A percentile compares a stretch with the other conserved stretches of the same genome.
Conservation (phyloP, 2,113 vertebrate genomes). For the Trichomycterus rosablanca region DNA sequence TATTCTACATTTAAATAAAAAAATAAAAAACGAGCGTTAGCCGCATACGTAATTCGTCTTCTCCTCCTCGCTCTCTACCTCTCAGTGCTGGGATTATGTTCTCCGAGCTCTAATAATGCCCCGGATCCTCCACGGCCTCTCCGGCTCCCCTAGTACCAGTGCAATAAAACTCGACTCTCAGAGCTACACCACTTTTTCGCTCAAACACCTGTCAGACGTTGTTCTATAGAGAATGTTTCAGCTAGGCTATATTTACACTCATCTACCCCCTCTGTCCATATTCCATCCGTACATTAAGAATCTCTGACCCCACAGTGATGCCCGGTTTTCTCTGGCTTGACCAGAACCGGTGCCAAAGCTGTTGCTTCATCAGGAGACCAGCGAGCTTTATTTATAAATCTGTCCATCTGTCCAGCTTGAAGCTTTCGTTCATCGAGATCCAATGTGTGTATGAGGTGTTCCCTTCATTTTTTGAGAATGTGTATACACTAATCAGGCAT, state of each 20-base stretch:
- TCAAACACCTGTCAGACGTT: constrained; percentile 48
- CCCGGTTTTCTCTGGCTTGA: too few relatives aligned
- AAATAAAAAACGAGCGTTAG: not conserved
- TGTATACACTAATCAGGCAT: too few relatives aligned
- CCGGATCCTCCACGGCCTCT: constrained; percentile 65
- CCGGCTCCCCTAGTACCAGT: constrained; percentile 63
- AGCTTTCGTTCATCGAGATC: too few relatives aligned
- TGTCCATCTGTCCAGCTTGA: too few relatives aligned
- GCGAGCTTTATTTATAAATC: too few relatives aligned
- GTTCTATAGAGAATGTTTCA: constrained; percentile 53
- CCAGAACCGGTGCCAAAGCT: too few relatives aligned
- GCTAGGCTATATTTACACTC: constrained; percentile 68
- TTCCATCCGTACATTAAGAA: not conserved
- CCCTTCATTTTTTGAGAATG: too few relatives aligned
- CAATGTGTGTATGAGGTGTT: too few relatives aligned
- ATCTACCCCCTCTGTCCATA: constrained; percentile 12
- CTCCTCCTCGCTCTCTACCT: constrained; percentile 42
- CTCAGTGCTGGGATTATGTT: constrained; percentile 64
- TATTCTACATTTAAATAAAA: too few relatives aligned
- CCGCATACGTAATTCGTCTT: not conserved
- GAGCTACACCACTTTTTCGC: constrained; percentile 67
- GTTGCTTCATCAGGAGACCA: too few relatives aligned
- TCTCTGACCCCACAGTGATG: too few relatives aligned
- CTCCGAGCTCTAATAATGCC: constrained; percentile 72
- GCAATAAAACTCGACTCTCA: constrained; percentile 71